Evolutionary conservation across 30 jellyfish, hydroid and myxozoan species (phyloP).

Genomic region (Cassiopea andromeda): DNA sequence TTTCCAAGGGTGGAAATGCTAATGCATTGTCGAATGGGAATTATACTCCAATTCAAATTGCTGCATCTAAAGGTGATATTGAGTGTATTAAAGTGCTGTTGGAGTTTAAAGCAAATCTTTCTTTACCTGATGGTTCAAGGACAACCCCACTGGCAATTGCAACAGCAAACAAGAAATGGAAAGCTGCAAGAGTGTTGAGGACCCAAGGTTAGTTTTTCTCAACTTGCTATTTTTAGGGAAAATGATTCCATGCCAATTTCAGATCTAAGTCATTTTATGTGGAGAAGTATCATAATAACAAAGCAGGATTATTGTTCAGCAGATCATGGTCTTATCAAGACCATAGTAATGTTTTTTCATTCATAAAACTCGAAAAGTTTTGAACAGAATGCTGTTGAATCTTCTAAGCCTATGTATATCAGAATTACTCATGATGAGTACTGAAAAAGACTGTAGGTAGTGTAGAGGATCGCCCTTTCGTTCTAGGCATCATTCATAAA

Average conservation of each 20-base stretch:
- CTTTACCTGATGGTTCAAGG: constrained; percentile 76
- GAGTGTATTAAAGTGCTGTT: constrained; percentile 81
- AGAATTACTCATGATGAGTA: too few relatives aligned
- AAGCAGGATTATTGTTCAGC: background rate
- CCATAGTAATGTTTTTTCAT: background rate
- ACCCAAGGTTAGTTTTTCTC: constrained; percentile 60
- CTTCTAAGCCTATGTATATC: too few relatives aligned
- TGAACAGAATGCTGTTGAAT: too few relatives aligned
- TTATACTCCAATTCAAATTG: constrained; percentile 95
- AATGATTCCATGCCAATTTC: background rate
- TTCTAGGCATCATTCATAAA: too few relatives aligned
- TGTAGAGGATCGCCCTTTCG: too few relatives aligned
- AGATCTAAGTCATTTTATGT: background rate
- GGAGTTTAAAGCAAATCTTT: constrained; percentile 70
- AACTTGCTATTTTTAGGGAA: background rate
- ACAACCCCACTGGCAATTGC: constrained; percentile 90
- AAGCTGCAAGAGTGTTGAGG: constrained; percentile 76
- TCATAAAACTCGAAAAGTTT: too few relatives aligned
- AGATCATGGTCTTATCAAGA: background rate
- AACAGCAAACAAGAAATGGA: constrained; percentile 43
- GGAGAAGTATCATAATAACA: background rate
- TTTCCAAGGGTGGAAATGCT: constrained; percentile 85
- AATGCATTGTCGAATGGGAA: constrained; percentile 82
- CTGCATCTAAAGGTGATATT: constrained; percentile 92
- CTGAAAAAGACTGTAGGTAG: too few relatives aligned